Base-by-base conservation (phyloP, 2,797 vertebrate genomes). In the Syndactyla subalaris region DNA sequence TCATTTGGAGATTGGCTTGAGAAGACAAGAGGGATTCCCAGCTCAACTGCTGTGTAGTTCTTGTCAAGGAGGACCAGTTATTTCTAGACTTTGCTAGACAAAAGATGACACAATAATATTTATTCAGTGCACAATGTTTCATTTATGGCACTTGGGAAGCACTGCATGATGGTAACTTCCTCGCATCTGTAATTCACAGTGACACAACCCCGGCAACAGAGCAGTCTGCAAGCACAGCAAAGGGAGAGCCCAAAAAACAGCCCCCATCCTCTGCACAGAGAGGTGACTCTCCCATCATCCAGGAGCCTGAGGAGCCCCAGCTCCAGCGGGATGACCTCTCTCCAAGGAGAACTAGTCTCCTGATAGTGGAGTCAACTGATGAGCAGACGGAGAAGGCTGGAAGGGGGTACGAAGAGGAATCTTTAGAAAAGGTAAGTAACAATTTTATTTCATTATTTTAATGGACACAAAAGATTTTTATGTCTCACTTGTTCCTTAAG, bases 381-480 rank as follows among this genome's bases (percentile, higher is more conserved):
- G 98, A 99, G 89, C 98, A 98, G 62, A 92, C 96, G 16, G 98
- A 98, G 66, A 98, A 97, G 78, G 95, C 96, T 57, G 97, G 96
- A 94, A 98, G 97, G 81, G 97, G 93, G 55, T 98, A 93, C 27
- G 98, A 98, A 79, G 97, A 99, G 63, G 97, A 98, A 74, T 97
- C 98, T 80, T 97, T 99, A 78, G 98, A 98, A 96, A 98, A 99
- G 98, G 99, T 99, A 98, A 98, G 96, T 81, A 38, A 12, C 12
- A 43, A 32, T 36, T 68, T 30, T 43, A 14, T 26, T 14, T 74
- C 24, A 27, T 36, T 36, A 36, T 36, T 36, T 36, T 36, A 36
- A 8, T 12, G 58, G 65, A 51, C 14, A 5, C 29, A 32, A 5
- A 72, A 51, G 19, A 48, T 8, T 52, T 73, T 73, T 67, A 29